Conservation (phyloP, 2,797 vertebrate species). For the Anolis apletophallus region DNA sequence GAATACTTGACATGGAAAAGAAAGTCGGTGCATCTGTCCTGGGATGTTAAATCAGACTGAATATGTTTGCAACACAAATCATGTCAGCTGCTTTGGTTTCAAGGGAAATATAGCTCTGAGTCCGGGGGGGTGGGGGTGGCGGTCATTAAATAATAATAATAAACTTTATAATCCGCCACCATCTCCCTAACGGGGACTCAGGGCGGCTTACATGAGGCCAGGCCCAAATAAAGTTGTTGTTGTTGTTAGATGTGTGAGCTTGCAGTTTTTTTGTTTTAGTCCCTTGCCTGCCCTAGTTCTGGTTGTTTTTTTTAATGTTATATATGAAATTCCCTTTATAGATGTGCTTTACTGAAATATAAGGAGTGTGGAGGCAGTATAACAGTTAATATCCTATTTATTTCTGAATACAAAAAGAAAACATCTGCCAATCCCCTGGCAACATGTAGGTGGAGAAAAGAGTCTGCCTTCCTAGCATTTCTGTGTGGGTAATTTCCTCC, state of each 20-base stretch:
- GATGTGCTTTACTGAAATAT: neutral
- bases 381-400: neutral
- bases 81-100: neutral
- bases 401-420: slow-evolving; percentile 3
- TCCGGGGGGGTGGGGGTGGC: too few species aligned
- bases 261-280: neutral
- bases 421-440: neutral
- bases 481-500: slow-evolving; percentile 19
- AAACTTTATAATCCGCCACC: too few species aligned
- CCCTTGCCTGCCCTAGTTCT: neutral
- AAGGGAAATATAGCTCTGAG: neutral
- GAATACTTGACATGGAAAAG: slow-evolving; percentile 29
- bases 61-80: neutral
- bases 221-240: too few species aligned
- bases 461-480: slow-evolving; percentile 5
- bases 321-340: neutral
- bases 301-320: neutral
- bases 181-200: too few species aligned
- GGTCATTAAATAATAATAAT: too few species aligned
- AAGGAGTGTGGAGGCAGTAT: neutral
- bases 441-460: neutral
- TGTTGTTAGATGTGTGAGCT: neutral
- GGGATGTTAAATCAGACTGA: neutral
- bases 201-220: too few species aligned
- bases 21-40: neutral